Base-by-base conservation (phyloP, 2,888 invertebrate species). In the Nasonovia ribisnigri region DNA sequence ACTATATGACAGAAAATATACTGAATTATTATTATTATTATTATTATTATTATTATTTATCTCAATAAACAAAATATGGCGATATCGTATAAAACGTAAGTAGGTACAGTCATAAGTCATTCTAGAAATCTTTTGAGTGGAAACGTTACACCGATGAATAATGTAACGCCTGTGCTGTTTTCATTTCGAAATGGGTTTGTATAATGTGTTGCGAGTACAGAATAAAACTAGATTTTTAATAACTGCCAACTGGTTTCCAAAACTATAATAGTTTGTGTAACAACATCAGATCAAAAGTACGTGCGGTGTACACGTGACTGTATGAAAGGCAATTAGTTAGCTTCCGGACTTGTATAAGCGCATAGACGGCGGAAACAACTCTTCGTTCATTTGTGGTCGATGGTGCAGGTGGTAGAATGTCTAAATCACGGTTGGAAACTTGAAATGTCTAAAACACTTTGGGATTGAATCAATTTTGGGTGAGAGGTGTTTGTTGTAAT, bases 401-500 rank as follows among this genome's bases (percentile, higher is more conserved):
- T 26, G 26, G n/a, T n/a, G 87, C 67, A 77, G 26, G 10, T 16
- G 87, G 60, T 36, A 8, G 67, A 77, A 88, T 51, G 51, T 88
- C 88, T 88, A n/a, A 88, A 88, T 92, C 51, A 24, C 16, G 11
- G 88, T 29, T 8, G 51, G 43, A 88, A 92, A 87, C 92, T 67
- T 29, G 36, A 51, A 92, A 92, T 11, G 88, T 88, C 60, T 46
- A 43, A 77, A 92, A 92, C 88, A 92, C 77, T 67, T 88, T 67
- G n/a, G 46, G 29, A 77, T 88, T 29, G 67, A 92, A 88, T 60
- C 88, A 54, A 77, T 51, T 88, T 92, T 24, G 42, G 67, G n/a
- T 5, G 42, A 88, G 42, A 86, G 8, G 60, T 24, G 26, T 88
- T 77, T 51, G 88, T 92, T 87, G 60, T 87, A 57, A 48, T 60